Conservation (phyloP, 2,113 vertebrate species). For the Notarius lentiginosus region DNA sequence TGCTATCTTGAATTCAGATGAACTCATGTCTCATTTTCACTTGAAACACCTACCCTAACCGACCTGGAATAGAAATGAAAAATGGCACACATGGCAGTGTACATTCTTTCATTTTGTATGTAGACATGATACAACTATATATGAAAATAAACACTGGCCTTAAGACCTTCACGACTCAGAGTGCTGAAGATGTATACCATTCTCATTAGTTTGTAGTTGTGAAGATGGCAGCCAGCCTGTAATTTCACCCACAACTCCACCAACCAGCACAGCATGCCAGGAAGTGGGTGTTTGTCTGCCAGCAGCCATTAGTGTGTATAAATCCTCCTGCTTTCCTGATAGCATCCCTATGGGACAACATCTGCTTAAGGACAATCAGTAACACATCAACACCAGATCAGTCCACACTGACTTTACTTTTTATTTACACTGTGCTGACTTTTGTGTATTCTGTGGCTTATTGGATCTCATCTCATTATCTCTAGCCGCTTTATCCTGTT, state of each 20-base stretch:
- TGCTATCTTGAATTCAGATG: background rate
- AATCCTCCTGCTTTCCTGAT: background rate
- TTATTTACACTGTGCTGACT: background rate
- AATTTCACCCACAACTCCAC: conserved; percentile 28
- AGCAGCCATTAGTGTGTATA: conserved; percentile 12
- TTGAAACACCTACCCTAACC: background rate
- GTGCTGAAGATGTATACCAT: conserved; percentile 3
- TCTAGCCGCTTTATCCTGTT: too few species aligned
- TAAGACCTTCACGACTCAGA: background rate
- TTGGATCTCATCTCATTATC: too few species aligned
- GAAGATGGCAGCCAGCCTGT: conserved; percentile 15
- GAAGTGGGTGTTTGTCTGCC: conserved; percentile 17
- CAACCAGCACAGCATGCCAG: background rate
- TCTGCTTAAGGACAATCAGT: conserved; percentile 16
- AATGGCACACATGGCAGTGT: background rate
- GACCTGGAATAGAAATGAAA: background rate
- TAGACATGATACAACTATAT: background rate
- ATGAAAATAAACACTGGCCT: background rate
- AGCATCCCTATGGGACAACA: background rate
- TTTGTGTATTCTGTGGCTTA: background rate
- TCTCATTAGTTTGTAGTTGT: conserved; percentile 6
- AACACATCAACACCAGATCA: background rate
- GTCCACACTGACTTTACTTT: background rate
- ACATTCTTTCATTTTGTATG: background rate
- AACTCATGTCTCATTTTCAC: background rate